These are phyloP conservation scores for Xylocampa areola DNA, from an alignment of 2,888 invertebrate genomes.

Conservation along the genomic window DNA sequence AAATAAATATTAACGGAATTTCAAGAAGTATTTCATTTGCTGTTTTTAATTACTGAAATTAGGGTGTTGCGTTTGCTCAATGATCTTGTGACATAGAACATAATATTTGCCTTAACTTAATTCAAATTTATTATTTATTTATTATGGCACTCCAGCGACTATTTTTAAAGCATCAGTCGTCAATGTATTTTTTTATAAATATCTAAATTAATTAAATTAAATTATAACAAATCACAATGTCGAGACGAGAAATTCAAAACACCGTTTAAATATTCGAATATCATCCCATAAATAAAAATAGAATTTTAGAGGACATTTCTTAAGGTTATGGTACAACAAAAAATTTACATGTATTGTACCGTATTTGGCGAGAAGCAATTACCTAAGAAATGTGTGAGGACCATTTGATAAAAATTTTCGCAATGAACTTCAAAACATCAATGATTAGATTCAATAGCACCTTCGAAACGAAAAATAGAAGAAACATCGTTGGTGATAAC, in stretches of 20 bases:
- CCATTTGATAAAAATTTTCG: too few species aligned
- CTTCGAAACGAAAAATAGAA: slow-evolving; percentile 8
- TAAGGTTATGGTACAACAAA: too few species aligned
- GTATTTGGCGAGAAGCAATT: not conserved
- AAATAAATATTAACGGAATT: slow-evolving; percentile 22
- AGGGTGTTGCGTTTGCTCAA: not conserved
- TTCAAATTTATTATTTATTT: too few species aligned
- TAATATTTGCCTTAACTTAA: too few species aligned
- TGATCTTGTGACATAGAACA: not conserved
- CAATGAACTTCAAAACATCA: not conserved
- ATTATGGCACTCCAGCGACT: too few species aligned
- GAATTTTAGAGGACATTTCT: too few species aligned
- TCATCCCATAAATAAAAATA: not conserved
- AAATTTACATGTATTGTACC: too few species aligned
- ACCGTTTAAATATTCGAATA: slow-evolving; percentile 12
- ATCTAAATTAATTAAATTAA: slow-evolving; percentile 15
- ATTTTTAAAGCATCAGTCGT: too few species aligned
- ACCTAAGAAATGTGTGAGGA: too few species aligned
- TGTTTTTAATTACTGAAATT: slow-evolving; percentile 10
- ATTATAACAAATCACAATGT: slow-evolving; percentile 37
- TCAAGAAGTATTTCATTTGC: slow-evolving; percentile 13
- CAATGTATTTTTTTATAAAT: slow-evolving; percentile 26
- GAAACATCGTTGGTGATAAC: not conserved
- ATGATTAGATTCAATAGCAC: not conserved
- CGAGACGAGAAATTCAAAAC: slow-evolving; percentile 26